Conservation (phyloP, 1,140 invertebrate genomes). For the Drosophila littoralis region DNA sequence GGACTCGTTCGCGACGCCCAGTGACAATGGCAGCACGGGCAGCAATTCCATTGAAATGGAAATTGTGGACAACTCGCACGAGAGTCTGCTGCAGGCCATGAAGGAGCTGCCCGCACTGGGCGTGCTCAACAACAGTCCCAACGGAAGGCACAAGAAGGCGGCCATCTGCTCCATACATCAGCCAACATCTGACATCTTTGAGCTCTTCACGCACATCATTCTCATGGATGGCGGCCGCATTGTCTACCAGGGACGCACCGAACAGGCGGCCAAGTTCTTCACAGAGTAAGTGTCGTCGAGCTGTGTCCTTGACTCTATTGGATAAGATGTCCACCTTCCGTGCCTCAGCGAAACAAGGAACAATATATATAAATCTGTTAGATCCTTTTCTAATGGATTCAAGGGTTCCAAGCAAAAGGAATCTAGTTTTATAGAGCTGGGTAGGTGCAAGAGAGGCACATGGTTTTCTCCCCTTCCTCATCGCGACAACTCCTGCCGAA, state of each 20-base stretch:
- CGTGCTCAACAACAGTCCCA: conserved; percentile 70
- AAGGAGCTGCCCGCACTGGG: conserved; percentile 61
- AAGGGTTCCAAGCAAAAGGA: too few relatives aligned
- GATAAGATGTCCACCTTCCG: too few relatives aligned
- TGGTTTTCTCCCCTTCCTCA: too few relatives aligned
- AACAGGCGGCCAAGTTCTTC: conserved; percentile 87
- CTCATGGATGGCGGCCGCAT: conserved; percentile 91
- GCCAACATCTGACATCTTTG: conserved; percentile 93
- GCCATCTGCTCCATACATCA: conserved; percentile 95
- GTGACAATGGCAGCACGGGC: conserved; percentile 47
- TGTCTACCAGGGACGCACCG: conserved; percentile 91
- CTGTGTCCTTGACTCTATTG: too few relatives aligned
- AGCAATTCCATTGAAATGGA: conserved; percentile 79
- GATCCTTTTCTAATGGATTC: too few relatives aligned
- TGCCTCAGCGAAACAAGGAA: too few relatives aligned
- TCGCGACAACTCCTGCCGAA: too few relatives aligned
- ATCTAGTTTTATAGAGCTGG: too few relatives aligned
- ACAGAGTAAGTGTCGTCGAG: conserved; percentile 85
- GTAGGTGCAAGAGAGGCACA: too few relatives aligned
- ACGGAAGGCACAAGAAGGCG: conserved; percentile 87
- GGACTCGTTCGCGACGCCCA: conserved; percentile 69
- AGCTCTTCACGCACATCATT: conserved; percentile 92
- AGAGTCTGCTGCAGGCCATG: conserved; percentile 58
- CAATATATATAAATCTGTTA: too few relatives aligned
- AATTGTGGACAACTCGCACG: conserved; percentile 51